These are phyloP conservation scores for Odontomachus brunneus DNA, from an alignment of 1,140 invertebrate genomes.

Conservation along the genomic window DNA sequence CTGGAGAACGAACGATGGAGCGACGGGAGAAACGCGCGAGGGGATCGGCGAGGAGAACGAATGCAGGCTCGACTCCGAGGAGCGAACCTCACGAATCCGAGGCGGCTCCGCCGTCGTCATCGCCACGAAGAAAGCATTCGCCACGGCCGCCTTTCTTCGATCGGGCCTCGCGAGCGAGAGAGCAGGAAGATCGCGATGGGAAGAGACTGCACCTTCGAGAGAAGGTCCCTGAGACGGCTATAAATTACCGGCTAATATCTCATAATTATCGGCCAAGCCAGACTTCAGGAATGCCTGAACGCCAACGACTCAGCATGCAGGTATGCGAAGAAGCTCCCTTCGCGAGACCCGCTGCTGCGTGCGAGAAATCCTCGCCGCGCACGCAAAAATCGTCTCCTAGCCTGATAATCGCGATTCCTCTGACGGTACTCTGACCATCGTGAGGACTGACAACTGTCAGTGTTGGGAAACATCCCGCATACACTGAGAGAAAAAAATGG, in stretches of 20 bases:
- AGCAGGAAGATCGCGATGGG: slow-evolving; percentile 50
- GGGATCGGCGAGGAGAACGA: slow-evolving; percentile 36
- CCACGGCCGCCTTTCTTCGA: slow-evolving; percentile 63
- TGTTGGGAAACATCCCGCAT: too few relatives aligned
- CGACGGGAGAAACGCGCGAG: slow-evolving; percentile 6
- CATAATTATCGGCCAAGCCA: slow-evolving; percentile 78
- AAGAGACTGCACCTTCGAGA: slow-evolving; percentile 67
- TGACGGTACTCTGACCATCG: not conserved
- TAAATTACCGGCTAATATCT: slow-evolving; percentile 82
- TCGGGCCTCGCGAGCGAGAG: slow-evolving; percentile 8
- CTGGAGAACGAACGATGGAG: not conserved
- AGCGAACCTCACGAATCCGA: slow-evolving; percentile 37
- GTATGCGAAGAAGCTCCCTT: slow-evolving; percentile 65
- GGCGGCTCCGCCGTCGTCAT: slow-evolving; percentile 39
- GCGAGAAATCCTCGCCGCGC: slow-evolving; percentile 7
- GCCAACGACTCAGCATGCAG: slow-evolving; percentile 69
- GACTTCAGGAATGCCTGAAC: slow-evolving; percentile 75
- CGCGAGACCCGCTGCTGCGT: not conserved
- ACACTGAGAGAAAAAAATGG: too few relatives aligned
- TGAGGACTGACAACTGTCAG: too few relatives aligned
- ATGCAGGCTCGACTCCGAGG: slow-evolving; percentile 62
- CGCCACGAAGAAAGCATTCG: slow-evolving; percentile 55
- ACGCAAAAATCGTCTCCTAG: slow-evolving; percentile 40
- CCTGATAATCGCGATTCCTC: slow-evolving; percentile 12
- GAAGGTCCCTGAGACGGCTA: slow-evolving; percentile 76